phyloP scores from a whole-genome alignment of 2,888 invertebrate species.

The Eupelmus urozonus region DNA sequence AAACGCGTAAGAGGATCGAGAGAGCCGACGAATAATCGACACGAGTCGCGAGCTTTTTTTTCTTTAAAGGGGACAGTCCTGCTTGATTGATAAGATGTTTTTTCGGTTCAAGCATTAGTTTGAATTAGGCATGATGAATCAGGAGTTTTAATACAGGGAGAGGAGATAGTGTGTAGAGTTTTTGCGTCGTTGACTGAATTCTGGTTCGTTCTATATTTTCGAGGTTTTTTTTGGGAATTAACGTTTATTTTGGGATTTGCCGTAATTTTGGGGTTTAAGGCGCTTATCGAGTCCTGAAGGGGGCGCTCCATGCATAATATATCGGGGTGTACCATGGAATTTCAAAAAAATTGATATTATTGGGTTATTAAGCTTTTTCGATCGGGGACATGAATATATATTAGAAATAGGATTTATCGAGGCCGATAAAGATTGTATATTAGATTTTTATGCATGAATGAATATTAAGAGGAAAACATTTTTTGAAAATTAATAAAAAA shows the following conservation, averaged over 20 bases:
- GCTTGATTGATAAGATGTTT: slow-evolving; percentile 47
- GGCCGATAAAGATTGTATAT: no score
- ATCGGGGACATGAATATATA: no score
- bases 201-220: neutral
- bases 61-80: neutral
- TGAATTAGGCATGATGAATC: slow-evolving; percentile 29
- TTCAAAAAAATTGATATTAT: neutral
- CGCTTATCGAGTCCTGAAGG: neutral
- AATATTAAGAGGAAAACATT: no score
- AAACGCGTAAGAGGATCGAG: slow-evolving; percentile 51
- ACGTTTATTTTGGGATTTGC: slow-evolving; percentile 36
- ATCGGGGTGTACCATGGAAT: neutral
- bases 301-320: neutral
- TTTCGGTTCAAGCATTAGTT: slow-evolving; percentile 14
- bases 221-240: neutral
- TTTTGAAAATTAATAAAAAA: no score
- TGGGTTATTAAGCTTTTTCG: no score
- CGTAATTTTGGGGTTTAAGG: slow-evolving; percentile 23
- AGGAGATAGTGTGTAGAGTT: no score
- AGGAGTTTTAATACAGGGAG: slow-evolving; percentile 41
- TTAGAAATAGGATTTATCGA: no score
- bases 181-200: no score
- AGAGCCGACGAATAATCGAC: slow-evolving; percentile 31
- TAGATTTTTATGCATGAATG: no score
- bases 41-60: slow-evolving; percentile 43